Percentiles rank a stretch among this genome's conserved stretches.
Evolutionary conservation across 2,113 vertebrate species (phyloP).

Genomic region (Myrmophylax atrothorax): DNA sequence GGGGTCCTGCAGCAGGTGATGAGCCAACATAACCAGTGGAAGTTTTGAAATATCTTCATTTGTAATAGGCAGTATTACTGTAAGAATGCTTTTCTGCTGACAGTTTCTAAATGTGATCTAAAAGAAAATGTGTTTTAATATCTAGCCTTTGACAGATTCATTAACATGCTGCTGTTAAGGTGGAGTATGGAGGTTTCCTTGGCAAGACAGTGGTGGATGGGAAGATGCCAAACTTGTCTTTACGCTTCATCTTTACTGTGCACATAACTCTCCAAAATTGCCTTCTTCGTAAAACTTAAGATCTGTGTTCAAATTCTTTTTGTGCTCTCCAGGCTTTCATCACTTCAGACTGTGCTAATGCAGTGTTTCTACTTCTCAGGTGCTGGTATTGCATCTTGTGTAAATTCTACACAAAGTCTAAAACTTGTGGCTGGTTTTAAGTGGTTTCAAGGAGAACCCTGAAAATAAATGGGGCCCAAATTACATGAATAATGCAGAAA

Average conservation of each 20-base stretch:
- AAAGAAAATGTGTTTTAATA: neutral
- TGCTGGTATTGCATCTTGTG: neutral
- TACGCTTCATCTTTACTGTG: neutral
- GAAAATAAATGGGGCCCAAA: neutral
- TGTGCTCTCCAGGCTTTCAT: neutral
- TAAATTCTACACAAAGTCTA: neutral
- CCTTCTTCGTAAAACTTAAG: neutral
- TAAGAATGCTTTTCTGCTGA: neutral
- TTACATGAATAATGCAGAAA: neutral
- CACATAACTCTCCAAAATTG: neutral
- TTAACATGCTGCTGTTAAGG: neutral
- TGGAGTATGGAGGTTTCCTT: neutral
- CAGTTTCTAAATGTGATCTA: neutral
- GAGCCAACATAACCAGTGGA: neutral
- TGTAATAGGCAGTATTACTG: rapidly evolving
- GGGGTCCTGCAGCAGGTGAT: neutral
- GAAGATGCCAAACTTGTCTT: neutral
- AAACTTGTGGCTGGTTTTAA: neutral
- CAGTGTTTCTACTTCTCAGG: neutral
- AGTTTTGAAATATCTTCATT: neutral
- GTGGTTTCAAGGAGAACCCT: neutral
- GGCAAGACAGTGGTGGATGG: neutral
- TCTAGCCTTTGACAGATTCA: neutral
- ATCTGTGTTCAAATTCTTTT: neutral
- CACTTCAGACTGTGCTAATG: neutral